A percentile compares a stretch with the other conserved stretches of the same genome.
Evolutionary conservation across 2,888 invertebrate genomes (phyloP).

Genomic region (Rhagonycha fulva): DNA sequence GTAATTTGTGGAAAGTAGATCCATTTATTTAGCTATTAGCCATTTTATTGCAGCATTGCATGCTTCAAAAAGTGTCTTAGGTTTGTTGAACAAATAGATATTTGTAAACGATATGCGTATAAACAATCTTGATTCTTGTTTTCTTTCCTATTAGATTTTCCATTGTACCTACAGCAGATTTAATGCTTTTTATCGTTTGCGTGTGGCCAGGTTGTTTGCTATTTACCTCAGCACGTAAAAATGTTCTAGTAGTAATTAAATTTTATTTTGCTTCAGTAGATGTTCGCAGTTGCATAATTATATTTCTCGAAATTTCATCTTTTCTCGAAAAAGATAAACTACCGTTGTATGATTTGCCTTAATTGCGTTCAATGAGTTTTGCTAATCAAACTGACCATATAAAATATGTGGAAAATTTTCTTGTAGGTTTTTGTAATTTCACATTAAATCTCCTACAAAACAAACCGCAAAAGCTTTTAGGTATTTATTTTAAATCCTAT

Average conservation of each 20-base stretch:
- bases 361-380: too few species aligned
- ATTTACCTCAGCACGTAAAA: neutral
- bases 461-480: too few species aligned
- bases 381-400: too few species aligned
- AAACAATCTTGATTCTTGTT: neutral
- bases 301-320: too few species aligned
- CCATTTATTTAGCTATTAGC: neutral
- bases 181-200: neutral
- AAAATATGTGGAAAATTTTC: too few species aligned
- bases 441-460: too few species aligned
- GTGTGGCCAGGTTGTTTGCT: neutral
- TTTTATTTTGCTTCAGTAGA: too few species aligned
- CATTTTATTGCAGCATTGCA: neutral
- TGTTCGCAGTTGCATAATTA: too few species aligned
- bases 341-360: too few species aligned
- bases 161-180: neutral
- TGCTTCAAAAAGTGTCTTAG: neutral
- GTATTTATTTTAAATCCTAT: too few species aligned
- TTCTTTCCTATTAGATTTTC: neutral
- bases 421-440: too few species aligned
- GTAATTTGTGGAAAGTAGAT: neutral
- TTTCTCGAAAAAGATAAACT: too few species aligned
- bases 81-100: slow-evolving; percentile 1
- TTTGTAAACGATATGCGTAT: neutral
- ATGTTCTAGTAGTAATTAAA: neutral